Conservation (phyloP, 2,113 vertebrate genomes). For the Cebus imitator region DNA sequence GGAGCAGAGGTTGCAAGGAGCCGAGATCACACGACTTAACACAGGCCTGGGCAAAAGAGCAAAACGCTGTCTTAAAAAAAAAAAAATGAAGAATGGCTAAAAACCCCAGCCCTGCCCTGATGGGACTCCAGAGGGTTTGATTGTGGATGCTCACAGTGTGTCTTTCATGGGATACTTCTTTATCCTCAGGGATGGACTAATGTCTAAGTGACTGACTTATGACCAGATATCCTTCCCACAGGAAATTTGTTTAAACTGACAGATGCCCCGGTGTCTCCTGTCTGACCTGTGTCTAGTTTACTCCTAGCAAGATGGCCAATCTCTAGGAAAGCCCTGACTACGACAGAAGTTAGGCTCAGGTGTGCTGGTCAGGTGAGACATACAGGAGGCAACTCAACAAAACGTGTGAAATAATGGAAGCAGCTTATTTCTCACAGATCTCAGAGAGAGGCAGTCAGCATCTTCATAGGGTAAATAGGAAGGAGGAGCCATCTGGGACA, state of each 20-base stretch:
- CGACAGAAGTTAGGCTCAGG: background rate
- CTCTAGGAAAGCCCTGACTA: background rate
- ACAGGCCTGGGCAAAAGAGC: too few relatives aligned
- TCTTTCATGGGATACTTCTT: background rate
- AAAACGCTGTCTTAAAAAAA: too few relatives aligned
- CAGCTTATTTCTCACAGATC: background rate
- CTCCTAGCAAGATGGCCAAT: background rate
- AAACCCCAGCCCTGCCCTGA: background rate
- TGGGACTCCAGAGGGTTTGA: background rate
- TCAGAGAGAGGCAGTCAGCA: background rate
- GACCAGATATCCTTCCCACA: background rate
- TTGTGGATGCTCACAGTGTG: rapidly evolving
- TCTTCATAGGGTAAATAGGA: background rate
- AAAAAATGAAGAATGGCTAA: background rate
- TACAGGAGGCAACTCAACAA: background rate
- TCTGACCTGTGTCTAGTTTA: background rate
- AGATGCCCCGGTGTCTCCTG: background rate
- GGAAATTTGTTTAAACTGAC: background rate
- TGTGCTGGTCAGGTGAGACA: background rate
- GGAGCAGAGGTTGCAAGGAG: too few relatives aligned
- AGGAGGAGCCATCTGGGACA: background rate
- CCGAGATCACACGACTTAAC: too few relatives aligned
- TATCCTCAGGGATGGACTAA: background rate
- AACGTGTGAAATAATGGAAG: background rate
- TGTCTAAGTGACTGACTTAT: background rate